Conservation (phyloP, 2,113 vertebrate genomes). For the Procapra przewalskii region DNA sequence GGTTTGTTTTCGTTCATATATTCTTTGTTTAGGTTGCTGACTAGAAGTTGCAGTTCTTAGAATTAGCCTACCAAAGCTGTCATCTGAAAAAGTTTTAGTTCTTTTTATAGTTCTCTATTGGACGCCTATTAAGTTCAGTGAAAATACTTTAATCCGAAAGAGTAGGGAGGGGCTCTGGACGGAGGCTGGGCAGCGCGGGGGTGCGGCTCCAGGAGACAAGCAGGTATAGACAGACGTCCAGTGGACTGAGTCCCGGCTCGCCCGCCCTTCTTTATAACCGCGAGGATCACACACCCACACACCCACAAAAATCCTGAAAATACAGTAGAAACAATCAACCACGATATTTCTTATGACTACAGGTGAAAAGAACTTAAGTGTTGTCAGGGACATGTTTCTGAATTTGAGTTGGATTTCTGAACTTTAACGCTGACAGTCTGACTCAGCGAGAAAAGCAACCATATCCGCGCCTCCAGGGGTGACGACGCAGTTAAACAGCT, state of each 20-base stretch:
- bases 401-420: not conserved
- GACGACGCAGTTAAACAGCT: not conserved
- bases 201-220: not conserved
- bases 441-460: not conserved
- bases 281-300: not conserved
- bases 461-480: not conserved
- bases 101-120: not conserved
- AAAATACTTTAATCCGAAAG: not conserved
- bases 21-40: not conserved
- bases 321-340: not conserved
- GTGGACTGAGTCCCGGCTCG: not conserved
- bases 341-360: not conserved
- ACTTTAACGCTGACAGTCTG: not conserved
- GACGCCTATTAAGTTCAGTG: not conserved
- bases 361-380: not conserved
- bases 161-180: not conserved
- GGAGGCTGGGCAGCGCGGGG: not conserved
- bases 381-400: not conserved
- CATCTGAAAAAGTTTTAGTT: not conserved
- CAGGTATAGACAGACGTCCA: accelerated
- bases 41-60: not conserved
- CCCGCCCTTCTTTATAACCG: not conserved
- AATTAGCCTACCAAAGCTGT: not conserved
- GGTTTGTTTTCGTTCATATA: not conserved
- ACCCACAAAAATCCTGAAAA: not conserved